phyloP scores from a whole-genome alignment of 2,113 vertebrate genomes.

The Hyaena hyaena region DNA sequence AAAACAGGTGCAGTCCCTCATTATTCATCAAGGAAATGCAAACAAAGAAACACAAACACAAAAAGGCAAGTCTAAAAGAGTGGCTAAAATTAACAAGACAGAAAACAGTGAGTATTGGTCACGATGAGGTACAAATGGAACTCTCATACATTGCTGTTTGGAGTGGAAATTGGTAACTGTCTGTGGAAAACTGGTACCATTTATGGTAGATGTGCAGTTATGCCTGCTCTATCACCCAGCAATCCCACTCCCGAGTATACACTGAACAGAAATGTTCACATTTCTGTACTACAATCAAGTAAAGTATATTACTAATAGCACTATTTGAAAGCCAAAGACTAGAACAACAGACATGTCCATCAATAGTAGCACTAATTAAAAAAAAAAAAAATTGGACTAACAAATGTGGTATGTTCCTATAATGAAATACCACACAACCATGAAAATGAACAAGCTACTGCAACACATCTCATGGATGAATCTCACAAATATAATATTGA shows the following conservation, averaged over 20 bases:
- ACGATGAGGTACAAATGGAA: not conserved
- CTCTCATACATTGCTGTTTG: not conserved
- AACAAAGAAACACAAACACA: not conserved
- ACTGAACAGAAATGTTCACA: not conserved
- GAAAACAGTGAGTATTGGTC: not conserved
- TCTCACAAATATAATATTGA: not conserved
- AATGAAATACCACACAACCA: not conserved
- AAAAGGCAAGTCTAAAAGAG: not conserved
- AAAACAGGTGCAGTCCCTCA: not conserved
- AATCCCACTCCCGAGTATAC: not conserved
- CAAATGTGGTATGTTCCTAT: not conserved
- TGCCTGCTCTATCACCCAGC: not conserved
- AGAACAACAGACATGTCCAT: not conserved
- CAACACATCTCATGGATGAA: not conserved
- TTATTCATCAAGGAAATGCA: conserved; percentile 6
- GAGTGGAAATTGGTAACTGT: not conserved
- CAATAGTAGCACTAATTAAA: not conserved
- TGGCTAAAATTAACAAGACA: not conserved
- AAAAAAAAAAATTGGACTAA: not conserved
- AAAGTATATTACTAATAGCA: not conserved
- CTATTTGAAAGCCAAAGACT: not conserved
- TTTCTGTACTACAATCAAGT: not conserved
- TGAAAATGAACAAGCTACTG: not conserved
- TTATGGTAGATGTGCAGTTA: not conserved
- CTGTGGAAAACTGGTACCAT: not conserved